Evolutionary conservation across 2,888 invertebrate species (phyloP).

Genomic region (Caenorhabditis virilis): DNA sequence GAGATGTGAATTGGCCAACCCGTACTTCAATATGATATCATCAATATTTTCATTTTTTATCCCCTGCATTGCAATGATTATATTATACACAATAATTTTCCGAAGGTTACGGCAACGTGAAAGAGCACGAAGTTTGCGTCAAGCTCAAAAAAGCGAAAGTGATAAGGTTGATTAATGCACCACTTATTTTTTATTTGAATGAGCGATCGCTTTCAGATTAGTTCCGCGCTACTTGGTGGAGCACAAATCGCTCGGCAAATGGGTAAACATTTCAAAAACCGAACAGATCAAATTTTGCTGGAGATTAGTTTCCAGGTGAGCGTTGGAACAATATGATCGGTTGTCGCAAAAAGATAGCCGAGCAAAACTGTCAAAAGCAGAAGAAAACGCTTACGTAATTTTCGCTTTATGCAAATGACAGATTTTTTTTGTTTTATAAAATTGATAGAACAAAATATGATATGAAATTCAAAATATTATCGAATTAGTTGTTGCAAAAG

Average conservation of each 20-base stretch:
- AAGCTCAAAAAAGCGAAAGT: conserved; percentile 42
- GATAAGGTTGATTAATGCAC: conserved; percentile 33
- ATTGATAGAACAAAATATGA: too few relatives aligned
- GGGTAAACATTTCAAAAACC: conserved; percentile 63
- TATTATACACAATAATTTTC: conserved; percentile 83
- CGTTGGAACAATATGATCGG: too few relatives aligned
- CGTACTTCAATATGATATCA: conserved; percentile 95
- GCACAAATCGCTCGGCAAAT: conserved; percentile 63
- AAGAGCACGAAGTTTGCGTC: conserved; percentile 52
- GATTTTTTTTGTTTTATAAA: too few relatives aligned
- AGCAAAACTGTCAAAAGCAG: too few relatives aligned
- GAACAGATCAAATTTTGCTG: conserved; percentile 63
- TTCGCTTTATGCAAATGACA: too few relatives aligned
- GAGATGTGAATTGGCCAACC: conserved; percentile 90
- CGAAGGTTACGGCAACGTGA: conserved; percentile 76
- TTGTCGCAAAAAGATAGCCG: too few relatives aligned
- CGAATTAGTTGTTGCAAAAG: too few relatives aligned
- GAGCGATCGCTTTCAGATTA: conserved; percentile 52
- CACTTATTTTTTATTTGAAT: conserved; percentile 5
- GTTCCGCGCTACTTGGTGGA: conserved; percentile 64
- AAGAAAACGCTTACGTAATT: too few relatives aligned
- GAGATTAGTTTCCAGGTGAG: conserved; percentile 65
- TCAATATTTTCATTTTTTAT: conserved; percentile 98
- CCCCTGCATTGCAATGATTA: conserved; percentile 94
- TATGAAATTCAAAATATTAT: too few relatives aligned